Conservation (phyloP, 1,140 invertebrate species). For the Hestina assimilis region DNA sequence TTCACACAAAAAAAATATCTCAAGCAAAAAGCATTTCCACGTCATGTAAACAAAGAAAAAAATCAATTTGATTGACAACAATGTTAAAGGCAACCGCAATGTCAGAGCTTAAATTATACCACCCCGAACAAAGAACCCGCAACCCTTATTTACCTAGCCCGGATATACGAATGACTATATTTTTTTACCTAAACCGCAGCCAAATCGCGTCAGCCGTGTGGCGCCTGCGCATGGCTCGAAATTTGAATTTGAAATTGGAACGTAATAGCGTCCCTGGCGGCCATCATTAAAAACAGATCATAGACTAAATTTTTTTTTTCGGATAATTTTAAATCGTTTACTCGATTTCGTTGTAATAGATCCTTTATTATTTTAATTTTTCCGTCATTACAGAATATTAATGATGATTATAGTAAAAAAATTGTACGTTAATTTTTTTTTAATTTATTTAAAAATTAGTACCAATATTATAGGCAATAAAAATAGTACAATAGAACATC, state of each 20-base stretch:
- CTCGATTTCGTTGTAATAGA: constrained; percentile 5
- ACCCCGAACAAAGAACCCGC: neutral
- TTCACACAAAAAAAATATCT: neutral
- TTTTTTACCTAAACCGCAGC: constrained; percentile 45
- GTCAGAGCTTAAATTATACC: neutral
- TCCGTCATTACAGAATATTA: neutral
- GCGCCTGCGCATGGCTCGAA: constrained; percentile 39
- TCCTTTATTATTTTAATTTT: neutral
- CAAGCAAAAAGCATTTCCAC: neutral
- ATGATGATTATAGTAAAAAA: constrained; percentile 4
- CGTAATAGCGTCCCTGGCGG: constrained; percentile 43
- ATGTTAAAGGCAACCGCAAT: neutral
- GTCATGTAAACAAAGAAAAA: neutral
- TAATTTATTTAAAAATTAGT: too few species aligned
- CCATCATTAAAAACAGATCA: constrained; percentile 60
- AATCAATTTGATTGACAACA: neutral
- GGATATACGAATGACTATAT: constrained; percentile 45
- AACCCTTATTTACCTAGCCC: constrained; percentile 31
- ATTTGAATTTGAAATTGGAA: constrained; percentile 35
- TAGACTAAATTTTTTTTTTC: constrained; percentile 37
- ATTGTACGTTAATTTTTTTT: too few species aligned
- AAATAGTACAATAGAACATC: too few species aligned
- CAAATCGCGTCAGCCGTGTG: constrained; percentile 42
- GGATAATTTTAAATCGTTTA: constrained; percentile 52
- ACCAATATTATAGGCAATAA: too few species aligned